Conservation (phyloP, 2,888 invertebrate species). For the Idaea dimidiata region DNA sequence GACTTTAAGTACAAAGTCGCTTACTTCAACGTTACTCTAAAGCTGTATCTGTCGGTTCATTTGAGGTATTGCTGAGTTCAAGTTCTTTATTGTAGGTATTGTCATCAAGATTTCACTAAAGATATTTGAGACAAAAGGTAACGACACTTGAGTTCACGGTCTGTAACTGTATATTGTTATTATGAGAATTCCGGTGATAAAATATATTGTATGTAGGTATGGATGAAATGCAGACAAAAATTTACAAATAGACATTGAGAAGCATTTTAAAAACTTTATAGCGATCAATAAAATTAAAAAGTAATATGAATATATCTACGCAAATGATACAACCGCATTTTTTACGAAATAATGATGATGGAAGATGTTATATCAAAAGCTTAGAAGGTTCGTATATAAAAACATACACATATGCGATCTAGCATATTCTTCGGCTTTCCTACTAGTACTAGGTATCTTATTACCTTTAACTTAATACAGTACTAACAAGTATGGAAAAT, state of each 20-base stretch:
- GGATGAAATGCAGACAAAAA: not conserved
- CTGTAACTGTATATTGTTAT: conserved; percentile 41
- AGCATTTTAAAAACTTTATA: not conserved
- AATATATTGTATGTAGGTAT: conserved; percentile 10
- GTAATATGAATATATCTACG: not conserved
- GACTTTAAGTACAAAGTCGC: conserved; percentile 34
- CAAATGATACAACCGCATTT: no score
- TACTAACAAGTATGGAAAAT: no score
- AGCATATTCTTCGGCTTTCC: no score
- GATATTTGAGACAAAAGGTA: conserved; percentile 56
- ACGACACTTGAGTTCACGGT: conserved; percentile 48
- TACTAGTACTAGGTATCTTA: no score
- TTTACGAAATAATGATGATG: no score
- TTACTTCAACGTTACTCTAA: conserved; percentile 10
- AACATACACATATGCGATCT: no score
- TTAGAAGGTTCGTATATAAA: no score
- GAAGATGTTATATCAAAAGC: no score
- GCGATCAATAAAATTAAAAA: not conserved
- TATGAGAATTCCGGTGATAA: conserved; percentile 34
- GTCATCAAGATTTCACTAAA: conserved; percentile 66
- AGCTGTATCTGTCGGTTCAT: conserved; percentile 29
- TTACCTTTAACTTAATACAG: no score
- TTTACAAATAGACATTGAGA: not conserved
- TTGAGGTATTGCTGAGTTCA: conserved; percentile 44
- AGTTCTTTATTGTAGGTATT: conserved; percentile 63